A percentile compares a stretch with the other conserved stretches of the same genome.
Evolutionary conservation across 2,888 invertebrate genomes (phyloP).

Genomic region (Cerastis rubricosa): DNA sequence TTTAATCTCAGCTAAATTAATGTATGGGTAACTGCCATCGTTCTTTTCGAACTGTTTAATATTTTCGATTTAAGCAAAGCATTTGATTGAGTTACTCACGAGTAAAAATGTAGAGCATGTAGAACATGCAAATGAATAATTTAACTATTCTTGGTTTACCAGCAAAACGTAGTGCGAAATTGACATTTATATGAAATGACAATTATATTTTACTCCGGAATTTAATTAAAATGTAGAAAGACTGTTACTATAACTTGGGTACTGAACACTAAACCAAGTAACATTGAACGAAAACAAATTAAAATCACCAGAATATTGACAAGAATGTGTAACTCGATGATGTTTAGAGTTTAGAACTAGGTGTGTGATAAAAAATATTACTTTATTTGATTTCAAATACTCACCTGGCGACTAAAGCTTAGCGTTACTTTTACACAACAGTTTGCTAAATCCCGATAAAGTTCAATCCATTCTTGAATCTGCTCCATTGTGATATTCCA

Average conservation of each 20-base stretch:
- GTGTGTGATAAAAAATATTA: not conserved
- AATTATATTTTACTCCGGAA: not conserved
- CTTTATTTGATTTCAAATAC: not conserved
- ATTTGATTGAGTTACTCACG: not conserved
- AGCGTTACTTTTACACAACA: not conserved
- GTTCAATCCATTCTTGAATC: constrained; percentile 9
- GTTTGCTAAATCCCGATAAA: constrained; percentile 3
- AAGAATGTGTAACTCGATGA: not conserved
- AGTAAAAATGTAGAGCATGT: no score
- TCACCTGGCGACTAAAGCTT: constrained; percentile 3
- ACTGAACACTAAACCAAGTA: not conserved
- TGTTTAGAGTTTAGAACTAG: not conserved
- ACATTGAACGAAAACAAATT: not conserved
- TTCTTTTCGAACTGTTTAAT: not conserved
- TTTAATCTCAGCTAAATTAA: no score
- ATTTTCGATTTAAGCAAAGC: not conserved
- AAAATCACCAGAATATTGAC: not conserved
- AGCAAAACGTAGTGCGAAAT: not conserved
- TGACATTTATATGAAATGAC: not conserved
- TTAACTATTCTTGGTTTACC: not conserved
- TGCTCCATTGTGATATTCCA: not conserved
- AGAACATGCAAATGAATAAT: not conserved
- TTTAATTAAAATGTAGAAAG: not conserved
- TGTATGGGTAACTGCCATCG: no score
- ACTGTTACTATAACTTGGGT: not conserved